Base-by-base conservation (phyloP, 1,140 invertebrate species). In the Formica exsecta region DNA sequence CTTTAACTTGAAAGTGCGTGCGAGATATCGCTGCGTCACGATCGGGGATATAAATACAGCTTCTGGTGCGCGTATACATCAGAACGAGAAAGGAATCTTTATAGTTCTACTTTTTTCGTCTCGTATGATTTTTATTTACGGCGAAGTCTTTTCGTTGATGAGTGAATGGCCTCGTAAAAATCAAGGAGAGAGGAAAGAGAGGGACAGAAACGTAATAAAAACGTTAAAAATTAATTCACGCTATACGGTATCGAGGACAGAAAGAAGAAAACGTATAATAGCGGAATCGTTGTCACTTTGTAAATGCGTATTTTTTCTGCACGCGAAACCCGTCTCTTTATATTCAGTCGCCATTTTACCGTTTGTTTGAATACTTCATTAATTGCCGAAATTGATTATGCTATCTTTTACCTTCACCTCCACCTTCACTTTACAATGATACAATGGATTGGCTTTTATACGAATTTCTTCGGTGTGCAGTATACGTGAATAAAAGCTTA, bases 51-150 rank as follows among this genome's bases (percentile, higher is more conserved):
- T 88, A 89, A 89, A 89, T 89, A 89, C 68, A 13, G 19, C 57
- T 66, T 61, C 54, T 38, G 62, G 65, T 62, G 54, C n/a, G 44
- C 48, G 76, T 36, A 73, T 68, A 38, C 57, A 66, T 75, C 61
- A 77, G 76, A 85, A 88, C 51, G 83, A 88, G 73, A 86, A 54
- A 80, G 64, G 38, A 86, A 86, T 86, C 62, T 89, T 89, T 86
- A 88, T 88, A 79, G 83, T 85, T 61, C 61, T 59, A 81, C 79
- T 81, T 89, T 81, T 89, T 89, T 86, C 54, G 76, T 65, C 70
- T 68, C 48, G n/a, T 73, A 85, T 59, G 76, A 85, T 76, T 89
- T 89, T 89, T 89, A 89, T 89, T 89, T 89, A 81, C 75, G 66
- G 66, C 62, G 2, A 51, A 44, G 51, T 61, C 75, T 44, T 51